Evolutionary conservation across 2,797 vertebrate genomes (phyloP).

Genomic region (Ibycter americanus): DNA sequence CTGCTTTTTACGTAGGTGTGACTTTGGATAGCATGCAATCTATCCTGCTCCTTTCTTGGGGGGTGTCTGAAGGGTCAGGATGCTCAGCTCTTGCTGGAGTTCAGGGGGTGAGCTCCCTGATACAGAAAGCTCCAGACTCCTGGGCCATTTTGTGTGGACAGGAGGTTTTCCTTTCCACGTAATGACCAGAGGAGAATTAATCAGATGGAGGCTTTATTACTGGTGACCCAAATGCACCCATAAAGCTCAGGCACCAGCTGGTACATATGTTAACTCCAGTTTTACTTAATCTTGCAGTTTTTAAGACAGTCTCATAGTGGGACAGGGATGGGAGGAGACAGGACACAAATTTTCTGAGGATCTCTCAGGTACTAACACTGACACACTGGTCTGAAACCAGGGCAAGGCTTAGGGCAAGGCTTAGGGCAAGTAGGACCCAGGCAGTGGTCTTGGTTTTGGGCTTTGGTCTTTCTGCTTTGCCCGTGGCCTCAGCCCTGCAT

Average conservation of each 20-base stretch:
- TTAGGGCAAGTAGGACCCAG: not conserved
- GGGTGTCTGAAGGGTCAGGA: not conserved
- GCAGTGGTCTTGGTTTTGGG: too few relatives aligned
- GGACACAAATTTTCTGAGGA: not conserved
- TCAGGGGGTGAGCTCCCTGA: not conserved
- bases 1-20: not conserved
- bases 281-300: not conserved
- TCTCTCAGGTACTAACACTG: not conserved
- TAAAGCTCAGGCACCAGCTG: constrained; percentile 4
- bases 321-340: not conserved
- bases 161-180: not conserved
- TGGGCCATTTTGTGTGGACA: not conserved
- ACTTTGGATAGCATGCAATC: not conserved
- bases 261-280: not conserved
- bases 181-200: not conserved
- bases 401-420: not conserved
- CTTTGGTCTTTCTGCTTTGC: not conserved
- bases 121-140: not conserved
- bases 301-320: not conserved
- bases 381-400: not conserved
- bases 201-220: not conserved
- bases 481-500: not conserved
- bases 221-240: not conserved
- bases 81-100: not conserved
- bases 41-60: not conserved